Percentiles rank a stretch among this genome's conserved stretches.
Evolutionary conservation across 1,140 invertebrate species (phyloP).

Genomic region (Zaprionus davidi): DNA sequence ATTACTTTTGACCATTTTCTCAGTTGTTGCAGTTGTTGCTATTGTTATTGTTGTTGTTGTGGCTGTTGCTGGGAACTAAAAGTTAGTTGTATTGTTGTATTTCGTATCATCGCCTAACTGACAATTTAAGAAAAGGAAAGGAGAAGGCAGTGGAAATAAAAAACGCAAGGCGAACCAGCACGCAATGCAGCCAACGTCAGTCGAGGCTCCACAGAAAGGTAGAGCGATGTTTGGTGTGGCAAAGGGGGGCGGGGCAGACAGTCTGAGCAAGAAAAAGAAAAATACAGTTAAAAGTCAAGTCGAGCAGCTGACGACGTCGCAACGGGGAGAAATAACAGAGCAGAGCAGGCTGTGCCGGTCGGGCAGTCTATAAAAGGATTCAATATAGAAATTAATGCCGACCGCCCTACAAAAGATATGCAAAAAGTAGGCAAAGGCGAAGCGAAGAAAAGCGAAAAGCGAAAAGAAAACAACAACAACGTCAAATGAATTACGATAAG

Average conservation of each 20-base stretch:
- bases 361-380: constrained; percentile 64
- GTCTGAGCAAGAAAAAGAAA: background rate
- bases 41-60: constrained; percentile 10
- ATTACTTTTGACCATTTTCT: constrained; percentile 45
- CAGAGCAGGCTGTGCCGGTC: too few species aligned
- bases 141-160: constrained; percentile 31
- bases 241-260: background rate
- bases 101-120: constrained; percentile 67
- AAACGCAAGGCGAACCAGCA: constrained; percentile 46
- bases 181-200: constrained; percentile 46
- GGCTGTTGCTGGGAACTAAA: constrained; percentile 39
- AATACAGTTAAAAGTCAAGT: constrained; percentile 2
- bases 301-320: constrained; percentile 22
- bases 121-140: constrained; percentile 57
- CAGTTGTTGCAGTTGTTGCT: constrained; percentile 16
- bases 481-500: constrained; percentile 78
- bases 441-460: constrained; percentile 12
- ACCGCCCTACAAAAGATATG: constrained; percentile 49
- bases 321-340: too few species aligned
- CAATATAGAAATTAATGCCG: constrained; percentile 78
- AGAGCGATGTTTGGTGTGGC: background rate
- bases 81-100: constrained; percentile 31
- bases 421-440: constrained; percentile 13
- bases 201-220: background rate
- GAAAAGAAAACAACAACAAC: constrained; percentile 43